Conservation (phyloP, 2,113 vertebrate species). For the human (Homo sapiens) region DNA sequence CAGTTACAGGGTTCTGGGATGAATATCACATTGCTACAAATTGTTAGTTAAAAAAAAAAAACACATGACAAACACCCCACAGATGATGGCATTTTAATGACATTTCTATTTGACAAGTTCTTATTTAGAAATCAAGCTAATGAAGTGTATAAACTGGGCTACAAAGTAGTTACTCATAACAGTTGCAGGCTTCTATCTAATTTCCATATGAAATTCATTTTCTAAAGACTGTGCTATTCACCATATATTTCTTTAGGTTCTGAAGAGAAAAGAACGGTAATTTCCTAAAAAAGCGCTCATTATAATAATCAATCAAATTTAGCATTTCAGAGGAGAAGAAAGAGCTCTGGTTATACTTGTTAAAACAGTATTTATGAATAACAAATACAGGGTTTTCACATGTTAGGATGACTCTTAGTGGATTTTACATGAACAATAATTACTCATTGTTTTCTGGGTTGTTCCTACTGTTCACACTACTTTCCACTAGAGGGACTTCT, state of each 20-base stretch:
- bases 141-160: conserved; percentile 35
- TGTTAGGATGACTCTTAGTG: conserved; percentile 58
- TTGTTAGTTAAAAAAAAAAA: conserved; percentile 77
- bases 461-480: background rate
- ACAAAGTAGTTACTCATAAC: background rate
- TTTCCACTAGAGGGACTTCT: conserved; percentile 66
- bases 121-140: conserved; percentile 61
- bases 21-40: conserved; percentile 76
- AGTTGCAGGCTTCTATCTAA: background rate
- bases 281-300: background rate
- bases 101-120: conserved; percentile 57
- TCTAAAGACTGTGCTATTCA: background rate
- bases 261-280: background rate
- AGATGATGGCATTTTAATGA: conserved; percentile 74
- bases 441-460: background rate
- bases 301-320: background rate
- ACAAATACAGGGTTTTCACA: conserved; percentile 9
- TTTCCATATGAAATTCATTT: conserved; percentile 24
- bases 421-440: conserved; percentile 5
- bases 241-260: background rate
- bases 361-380: background rate
- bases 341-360: background rate
- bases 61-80: conserved; percentile 76
- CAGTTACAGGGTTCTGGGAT: conserved; percentile 75
- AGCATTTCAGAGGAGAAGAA: background rate